Evolutionary conservation across 2,797 vertebrate species (phyloP).

Genomic region (Peromyscus melanophrys): DNA sequence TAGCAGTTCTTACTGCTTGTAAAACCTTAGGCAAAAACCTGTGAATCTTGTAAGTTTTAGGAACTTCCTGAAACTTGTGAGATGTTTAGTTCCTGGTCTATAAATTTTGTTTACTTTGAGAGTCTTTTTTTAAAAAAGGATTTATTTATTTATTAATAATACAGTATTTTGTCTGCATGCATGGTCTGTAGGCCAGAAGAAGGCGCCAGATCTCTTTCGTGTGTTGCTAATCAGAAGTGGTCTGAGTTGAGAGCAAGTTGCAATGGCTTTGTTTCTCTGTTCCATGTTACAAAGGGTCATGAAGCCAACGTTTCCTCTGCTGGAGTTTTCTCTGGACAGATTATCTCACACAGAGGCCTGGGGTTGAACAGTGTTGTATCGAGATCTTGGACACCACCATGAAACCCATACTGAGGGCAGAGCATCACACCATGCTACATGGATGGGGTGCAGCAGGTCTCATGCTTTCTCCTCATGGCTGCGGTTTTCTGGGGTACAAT

Average conservation of each 20-base stretch:
- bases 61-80: background rate
- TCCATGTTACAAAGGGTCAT: background rate
- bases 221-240: background rate
- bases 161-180: too few species aligned
- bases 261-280: background rate
- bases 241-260: background rate
- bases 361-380: background rate
- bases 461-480: too few species aligned
- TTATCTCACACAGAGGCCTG: background rate
- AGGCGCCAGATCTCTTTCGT: background rate
- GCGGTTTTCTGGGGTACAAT: background rate
- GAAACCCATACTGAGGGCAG: background rate
- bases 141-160: too few species aligned
- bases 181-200: too few species aligned
- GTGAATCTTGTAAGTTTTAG: background rate
- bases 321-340: background rate
- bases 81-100: background rate
- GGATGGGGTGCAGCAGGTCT: background rate
- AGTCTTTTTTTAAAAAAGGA: background rate
- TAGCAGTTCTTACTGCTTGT: background rate
- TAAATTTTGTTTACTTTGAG: background rate
- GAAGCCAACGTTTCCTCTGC: background rate
- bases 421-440: rapidly evolving
- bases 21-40: background rate
- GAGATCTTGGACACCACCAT: background rate